phyloP scores from a whole-genome alignment of 2,888 invertebrate genomes.

The Diploptera punctata region DNA sequence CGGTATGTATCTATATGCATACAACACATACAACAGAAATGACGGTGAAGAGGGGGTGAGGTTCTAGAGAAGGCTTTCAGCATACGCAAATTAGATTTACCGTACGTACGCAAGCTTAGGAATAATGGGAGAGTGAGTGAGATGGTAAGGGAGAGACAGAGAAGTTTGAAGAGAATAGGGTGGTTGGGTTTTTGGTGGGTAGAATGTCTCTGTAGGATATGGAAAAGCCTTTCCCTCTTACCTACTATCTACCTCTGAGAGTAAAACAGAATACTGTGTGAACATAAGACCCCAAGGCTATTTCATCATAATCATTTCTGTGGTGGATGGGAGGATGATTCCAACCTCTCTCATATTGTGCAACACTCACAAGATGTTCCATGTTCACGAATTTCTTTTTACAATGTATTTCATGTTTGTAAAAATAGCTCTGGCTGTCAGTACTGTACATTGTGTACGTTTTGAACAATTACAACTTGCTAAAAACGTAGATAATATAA shows the following conservation, averaged over 20 bases:
- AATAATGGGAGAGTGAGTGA: conserved; percentile 48
- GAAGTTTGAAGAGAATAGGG: conserved; percentile 27
- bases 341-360: background rate
- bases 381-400: background rate
- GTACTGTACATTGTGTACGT: too few species aligned
- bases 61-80: conserved; percentile 47
- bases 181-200: conserved; percentile 20
- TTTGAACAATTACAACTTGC: too few species aligned
- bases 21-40: conserved; percentile 27
- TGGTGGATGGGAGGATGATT: conserved; percentile 10
- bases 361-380: conserved; percentile 8
- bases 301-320: conserved; percentile 25
- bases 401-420: background rate
- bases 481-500: too few species aligned
- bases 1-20: conserved; percentile 7
- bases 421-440: too few species aligned
- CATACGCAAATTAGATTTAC: conserved; percentile 52
- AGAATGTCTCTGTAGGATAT: conserved; percentile 30
- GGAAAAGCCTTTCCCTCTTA: conserved; percentile 30
- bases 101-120: conserved; percentile 48
- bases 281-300: conserved; percentile 24
- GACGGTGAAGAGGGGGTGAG: conserved; percentile 22
- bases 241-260: conserved; percentile 21
- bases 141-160: conserved; percentile 16
- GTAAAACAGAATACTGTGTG: conserved; percentile 20